Evolutionary conservation across 2,888 invertebrate species (phyloP).

Genomic region (Andrena fulva): DNA sequence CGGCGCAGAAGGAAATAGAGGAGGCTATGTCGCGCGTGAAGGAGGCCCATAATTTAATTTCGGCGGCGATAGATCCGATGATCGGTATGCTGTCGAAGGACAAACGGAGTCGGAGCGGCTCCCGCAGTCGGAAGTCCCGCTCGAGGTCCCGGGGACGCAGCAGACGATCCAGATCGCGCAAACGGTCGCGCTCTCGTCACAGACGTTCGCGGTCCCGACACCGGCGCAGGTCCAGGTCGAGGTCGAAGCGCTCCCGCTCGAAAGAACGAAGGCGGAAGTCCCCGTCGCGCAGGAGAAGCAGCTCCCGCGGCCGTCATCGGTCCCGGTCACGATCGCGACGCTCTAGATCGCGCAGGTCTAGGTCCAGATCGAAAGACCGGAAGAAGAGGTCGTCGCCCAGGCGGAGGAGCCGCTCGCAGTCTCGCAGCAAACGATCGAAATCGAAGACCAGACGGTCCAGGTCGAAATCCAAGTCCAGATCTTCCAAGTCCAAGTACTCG

Average conservation of each 20-base stretch:
- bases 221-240: slow-evolving; percentile 86
- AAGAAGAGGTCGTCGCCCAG: slow-evolving; percentile 80
- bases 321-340: slow-evolving; percentile 84
- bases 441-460: slow-evolving; percentile 85
- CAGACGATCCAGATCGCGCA: slow-evolving; percentile 86
- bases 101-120: slow-evolving; percentile 88
- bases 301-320: slow-evolving; percentile 82
- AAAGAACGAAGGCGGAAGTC: slow-evolving; percentile 81
- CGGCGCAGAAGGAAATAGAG: slow-evolving; percentile 97
- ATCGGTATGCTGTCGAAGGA: slow-evolving; percentile 95
- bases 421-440: slow-evolving; percentile 87
- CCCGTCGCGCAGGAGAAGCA: slow-evolving; percentile 81
- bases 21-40: slow-evolving; percentile 98
- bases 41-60: slow-evolving; percentile 97
- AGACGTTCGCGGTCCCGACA: slow-evolving; percentile 83
- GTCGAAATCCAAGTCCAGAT: slow-evolving; percentile 85
- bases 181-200: slow-evolving; percentile 82
- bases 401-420: slow-evolving; percentile 82
- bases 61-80: slow-evolving; percentile 96
- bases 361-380: slow-evolving; percentile 83
- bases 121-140: slow-evolving; percentile 86
- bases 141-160: slow-evolving; percentile 87
- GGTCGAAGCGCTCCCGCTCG: slow-evolving; percentile 84
- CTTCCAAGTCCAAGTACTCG: slow-evolving; percentile 83
- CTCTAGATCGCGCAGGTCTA: slow-evolving; percentile 83